Evolutionary conservation across 2,888 invertebrate genomes (phyloP).

Genomic region (Cryptus viduatorius): DNA sequence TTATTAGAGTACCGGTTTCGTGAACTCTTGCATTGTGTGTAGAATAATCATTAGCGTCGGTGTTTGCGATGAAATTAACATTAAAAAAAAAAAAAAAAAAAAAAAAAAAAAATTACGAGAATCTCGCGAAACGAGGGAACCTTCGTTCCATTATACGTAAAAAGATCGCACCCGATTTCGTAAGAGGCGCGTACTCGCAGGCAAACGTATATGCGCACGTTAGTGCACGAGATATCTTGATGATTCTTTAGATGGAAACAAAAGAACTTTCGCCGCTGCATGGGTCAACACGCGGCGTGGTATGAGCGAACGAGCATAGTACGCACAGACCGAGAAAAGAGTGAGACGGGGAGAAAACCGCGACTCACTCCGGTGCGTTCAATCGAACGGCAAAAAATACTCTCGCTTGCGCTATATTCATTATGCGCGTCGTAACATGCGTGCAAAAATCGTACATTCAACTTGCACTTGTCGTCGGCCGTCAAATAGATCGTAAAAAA

Average conservation of each 20-base stretch:
- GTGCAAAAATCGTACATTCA: slow-evolving; percentile 25
- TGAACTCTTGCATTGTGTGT: slow-evolving; percentile 53
- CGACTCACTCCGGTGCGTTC: slow-evolving; percentile 46
- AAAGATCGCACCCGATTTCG: slow-evolving; percentile 55
- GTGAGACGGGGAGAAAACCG: slow-evolving; percentile 29
- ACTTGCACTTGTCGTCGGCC: slow-evolving; percentile 14
- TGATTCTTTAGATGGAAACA: slow-evolving; percentile 77
- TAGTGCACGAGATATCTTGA: slow-evolving; percentile 74
- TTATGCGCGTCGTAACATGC: slow-evolving; percentile 22
- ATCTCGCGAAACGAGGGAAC: slow-evolving; percentile 56
- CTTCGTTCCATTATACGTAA: slow-evolving; percentile 29
- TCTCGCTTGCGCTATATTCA: slow-evolving; percentile 63
- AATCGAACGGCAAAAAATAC: slow-evolving; percentile 47
- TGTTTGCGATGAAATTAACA: slow-evolving; percentile 60
- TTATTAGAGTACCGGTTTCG: slow-evolving; percentile 45
- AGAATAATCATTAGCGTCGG: slow-evolving; percentile 47
- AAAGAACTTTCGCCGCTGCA: slow-evolving; percentile 82
- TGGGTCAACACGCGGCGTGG: slow-evolving; percentile 75
- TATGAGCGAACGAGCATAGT: slow-evolving; percentile 44
- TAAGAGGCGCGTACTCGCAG: slow-evolving; percentile 51
- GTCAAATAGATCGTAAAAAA: slow-evolving; percentile 5
- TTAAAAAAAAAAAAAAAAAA: slow-evolving; percentile 51
- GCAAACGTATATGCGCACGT: slow-evolving; percentile 71
- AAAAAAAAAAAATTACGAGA: slow-evolving; percentile 45
- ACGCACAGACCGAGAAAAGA: slow-evolving; percentile 37